Base-by-base conservation (phyloP, 2,113 vertebrate genomes). In the Condylura cristata region DNA sequence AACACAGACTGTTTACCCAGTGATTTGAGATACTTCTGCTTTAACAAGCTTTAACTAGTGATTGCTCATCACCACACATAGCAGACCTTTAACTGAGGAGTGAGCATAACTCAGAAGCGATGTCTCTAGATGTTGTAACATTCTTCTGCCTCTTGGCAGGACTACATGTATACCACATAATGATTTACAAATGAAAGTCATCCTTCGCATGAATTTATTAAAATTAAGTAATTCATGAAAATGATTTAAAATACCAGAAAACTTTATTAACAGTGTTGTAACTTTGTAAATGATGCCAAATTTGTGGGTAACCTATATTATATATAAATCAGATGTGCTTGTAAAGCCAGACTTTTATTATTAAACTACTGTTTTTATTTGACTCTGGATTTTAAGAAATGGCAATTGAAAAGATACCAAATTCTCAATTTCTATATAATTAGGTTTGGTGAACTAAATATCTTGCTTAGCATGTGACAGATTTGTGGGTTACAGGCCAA, bases 331-430 rank as follows among this genome's bases (percentile, higher is more conserved):
- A 86, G 37, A n/a, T 68, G 74, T 20, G 8, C 39, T 79, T 95
- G 58, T 79, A 90, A 75, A 34, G 82, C 12, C 72, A 79, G 34
- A 84, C 18, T 58, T 84, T 70, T 63, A 51, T 28, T 79, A 83
- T 2, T 86, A 74, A 92, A 58, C 51, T 70, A 65, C 30, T 51
- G 18, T 60, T 90, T 61, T 82, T 65, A 46, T 41, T 68, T 94
- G n/a, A 87, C 84, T 83, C 93, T 63, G 34, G 65, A 22, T 39
- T 79, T 91, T 32, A 66, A 88, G 20, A 34, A 58, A 48, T 91
- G 60, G 4, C 56, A 28, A 37, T 68, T 89, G 53, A 4, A 76
- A 60, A 63, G 76, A 58, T 44, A n/a, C 24, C 53, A 80, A 60
- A 78, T 81, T 72, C 11, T 79, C 79, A 58, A 63, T 16, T 63